Evolutionary conservation across 2,113 vertebrate species (phyloP).

Genomic region (Grus americana): DNA sequence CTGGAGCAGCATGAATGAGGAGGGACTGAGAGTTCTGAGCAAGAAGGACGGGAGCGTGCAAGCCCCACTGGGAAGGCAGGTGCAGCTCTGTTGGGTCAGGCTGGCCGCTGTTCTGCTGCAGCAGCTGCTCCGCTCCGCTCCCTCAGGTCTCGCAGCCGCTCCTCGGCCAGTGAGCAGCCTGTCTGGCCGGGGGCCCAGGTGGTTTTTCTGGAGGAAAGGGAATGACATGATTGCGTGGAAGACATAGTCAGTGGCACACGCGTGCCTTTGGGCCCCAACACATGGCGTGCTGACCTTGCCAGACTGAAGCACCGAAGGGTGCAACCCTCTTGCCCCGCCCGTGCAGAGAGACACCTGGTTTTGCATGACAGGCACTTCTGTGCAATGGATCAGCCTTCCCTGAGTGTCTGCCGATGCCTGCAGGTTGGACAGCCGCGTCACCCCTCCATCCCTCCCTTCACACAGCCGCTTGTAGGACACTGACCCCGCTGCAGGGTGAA

Average conservation of each 20-base stretch:
- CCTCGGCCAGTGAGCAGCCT: background rate
- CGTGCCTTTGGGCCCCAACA: background rate
- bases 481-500: background rate
- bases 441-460: background rate
- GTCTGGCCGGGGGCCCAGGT: background rate
- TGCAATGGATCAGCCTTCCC: background rate
- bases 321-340: background rate
- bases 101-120: background rate
- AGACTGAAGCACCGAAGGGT: background rate
- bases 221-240: background rate
- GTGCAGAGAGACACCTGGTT: background rate
- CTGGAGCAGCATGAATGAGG: background rate
- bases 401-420: background rate
- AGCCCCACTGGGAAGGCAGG: accelerated
- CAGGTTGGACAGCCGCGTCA: background rate
- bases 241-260: accelerated
- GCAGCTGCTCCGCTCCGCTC: background rate
- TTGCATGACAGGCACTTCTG: accelerated
- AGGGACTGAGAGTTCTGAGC: accelerated
- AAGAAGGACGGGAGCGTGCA: background rate
- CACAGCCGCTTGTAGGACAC: background rate
- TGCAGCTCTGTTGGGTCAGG: background rate
- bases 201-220: background rate
- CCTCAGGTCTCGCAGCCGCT: background rate
- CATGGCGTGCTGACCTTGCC: accelerated